Evolutionary conservation across 1,140 invertebrate species (phyloP).

Genomic region (Drosophila orosa): DNA sequence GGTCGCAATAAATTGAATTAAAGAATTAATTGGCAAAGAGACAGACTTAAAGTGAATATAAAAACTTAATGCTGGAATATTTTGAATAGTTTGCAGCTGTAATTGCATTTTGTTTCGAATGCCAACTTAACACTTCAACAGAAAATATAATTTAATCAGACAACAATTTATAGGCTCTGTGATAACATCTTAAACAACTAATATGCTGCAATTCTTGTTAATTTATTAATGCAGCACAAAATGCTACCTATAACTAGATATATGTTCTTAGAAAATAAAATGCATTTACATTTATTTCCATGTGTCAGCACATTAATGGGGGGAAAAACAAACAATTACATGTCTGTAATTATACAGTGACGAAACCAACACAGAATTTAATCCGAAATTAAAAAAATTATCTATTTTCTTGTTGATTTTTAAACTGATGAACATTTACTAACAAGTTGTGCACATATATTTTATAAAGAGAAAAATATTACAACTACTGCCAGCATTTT

Average conservation of each 20-base stretch:
- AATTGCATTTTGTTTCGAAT: neutral
- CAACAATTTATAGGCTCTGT: neutral
- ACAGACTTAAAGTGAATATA: neutral
- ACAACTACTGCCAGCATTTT: neutral
- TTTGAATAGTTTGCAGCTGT: neutral
- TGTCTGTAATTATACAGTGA: neutral
- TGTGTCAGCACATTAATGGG: neutral
- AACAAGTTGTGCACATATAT: neutral
- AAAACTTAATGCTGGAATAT: neutral
- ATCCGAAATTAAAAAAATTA: neutral
- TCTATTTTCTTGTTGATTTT: neutral
- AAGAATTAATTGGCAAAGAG: conserved; percentile 9
- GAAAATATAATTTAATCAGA: neutral
- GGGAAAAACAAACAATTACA: neutral
- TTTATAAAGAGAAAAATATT: neutral
- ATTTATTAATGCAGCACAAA: neutral
- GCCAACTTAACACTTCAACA: conserved; percentile 1
- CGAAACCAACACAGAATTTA: neutral
- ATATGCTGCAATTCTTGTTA: neutral
- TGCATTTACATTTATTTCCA: neutral
- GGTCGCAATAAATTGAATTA: conserved; percentile 26
- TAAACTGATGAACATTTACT: neutral
- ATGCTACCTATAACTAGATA: neutral
- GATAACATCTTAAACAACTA: neutral
- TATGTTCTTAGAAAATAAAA: neutral